Evolutionary conservation across 2,888 invertebrate species (phyloP).

Genomic region (Clanis bilineata): DNA sequence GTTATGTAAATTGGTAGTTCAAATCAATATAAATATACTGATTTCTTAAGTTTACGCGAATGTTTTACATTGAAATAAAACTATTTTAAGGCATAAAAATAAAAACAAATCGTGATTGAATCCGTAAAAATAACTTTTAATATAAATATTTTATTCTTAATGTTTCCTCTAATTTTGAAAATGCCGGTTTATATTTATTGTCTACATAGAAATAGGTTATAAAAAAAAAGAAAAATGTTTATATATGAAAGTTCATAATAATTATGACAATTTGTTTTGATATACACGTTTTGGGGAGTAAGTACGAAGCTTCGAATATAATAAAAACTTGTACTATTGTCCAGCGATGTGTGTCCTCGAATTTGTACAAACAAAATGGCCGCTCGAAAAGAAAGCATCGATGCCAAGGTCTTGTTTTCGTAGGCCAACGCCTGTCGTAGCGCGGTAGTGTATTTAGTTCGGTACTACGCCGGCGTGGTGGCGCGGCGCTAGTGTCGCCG

Average conservation of each 20-base stretch:
- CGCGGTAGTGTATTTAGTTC: constrained; percentile 61
- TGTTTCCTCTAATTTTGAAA: neutral
- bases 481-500: constrained; percentile 46
- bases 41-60: too few relatives aligned
- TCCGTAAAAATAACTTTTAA: too few relatives aligned
- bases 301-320: neutral
- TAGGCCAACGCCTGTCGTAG: constrained; percentile 42
- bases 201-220: neutral
- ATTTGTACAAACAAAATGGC: constrained; percentile 72
- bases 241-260: too few relatives aligned
- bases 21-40: too few relatives aligned
- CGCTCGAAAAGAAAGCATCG: constrained; percentile 43
- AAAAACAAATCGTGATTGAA: too few relatives aligned
- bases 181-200: neutral
- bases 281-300: too few relatives aligned
- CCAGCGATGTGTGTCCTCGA: constrained; percentile 13
- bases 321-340: neutral
- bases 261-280: too few relatives aligned
- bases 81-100: too few relatives aligned
- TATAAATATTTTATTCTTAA: neutral
- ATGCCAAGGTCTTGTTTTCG: constrained; percentile 30
- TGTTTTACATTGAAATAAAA: too few relatives aligned
- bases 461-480: constrained; percentile 52
- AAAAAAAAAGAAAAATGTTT: too few relatives aligned
- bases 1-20: too few relatives aligned